Percentiles rank a stretch among this genome's conserved stretches.
Evolutionary conservation across 2,888 invertebrate genomes (phyloP).

Genomic region (Strigamia crassipes): DNA sequence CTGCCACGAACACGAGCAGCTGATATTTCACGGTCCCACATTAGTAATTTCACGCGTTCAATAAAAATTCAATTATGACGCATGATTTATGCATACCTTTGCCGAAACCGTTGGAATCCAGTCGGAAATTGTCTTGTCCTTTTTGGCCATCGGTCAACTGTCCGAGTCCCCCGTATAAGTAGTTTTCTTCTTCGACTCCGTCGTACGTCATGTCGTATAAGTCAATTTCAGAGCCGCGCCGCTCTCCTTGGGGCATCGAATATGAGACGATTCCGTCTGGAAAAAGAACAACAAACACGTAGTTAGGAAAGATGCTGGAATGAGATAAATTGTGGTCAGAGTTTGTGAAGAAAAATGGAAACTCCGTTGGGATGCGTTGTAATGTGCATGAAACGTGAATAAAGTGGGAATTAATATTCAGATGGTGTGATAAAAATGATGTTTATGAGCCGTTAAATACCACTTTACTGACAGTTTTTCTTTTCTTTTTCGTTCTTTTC

Average conservation of each 20-base stretch:
- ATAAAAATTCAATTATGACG: constrained; percentile 33
- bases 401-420: constrained; percentile 19
- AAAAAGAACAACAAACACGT: constrained; percentile 49
- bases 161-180: constrained; percentile 77
- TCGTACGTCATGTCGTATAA: constrained; percentile 85
- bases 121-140: constrained; percentile 75
- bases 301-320: not conserved
- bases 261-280: constrained; percentile 83
- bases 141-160: constrained; percentile 81
- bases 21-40: constrained; percentile 19
- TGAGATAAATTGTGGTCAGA: constrained; percentile 3
- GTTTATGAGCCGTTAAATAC: constrained; percentile 27
- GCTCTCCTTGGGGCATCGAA: constrained; percentile 85
- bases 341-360: not conserved
- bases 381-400: not conserved
- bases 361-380: not conserved
- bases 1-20: constrained; percentile 10
- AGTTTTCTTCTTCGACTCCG: constrained; percentile 77
- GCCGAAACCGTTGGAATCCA: constrained; percentile 67
- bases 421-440: not conserved
- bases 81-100: constrained; percentile 57
- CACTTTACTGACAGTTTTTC: not conserved
- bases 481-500: not conserved
- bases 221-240: constrained; percentile 76
- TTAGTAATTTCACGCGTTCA: not conserved